Conservation (phyloP, 92 coral and sea anemone species). For the Palythoa heliodiscus region DNA sequence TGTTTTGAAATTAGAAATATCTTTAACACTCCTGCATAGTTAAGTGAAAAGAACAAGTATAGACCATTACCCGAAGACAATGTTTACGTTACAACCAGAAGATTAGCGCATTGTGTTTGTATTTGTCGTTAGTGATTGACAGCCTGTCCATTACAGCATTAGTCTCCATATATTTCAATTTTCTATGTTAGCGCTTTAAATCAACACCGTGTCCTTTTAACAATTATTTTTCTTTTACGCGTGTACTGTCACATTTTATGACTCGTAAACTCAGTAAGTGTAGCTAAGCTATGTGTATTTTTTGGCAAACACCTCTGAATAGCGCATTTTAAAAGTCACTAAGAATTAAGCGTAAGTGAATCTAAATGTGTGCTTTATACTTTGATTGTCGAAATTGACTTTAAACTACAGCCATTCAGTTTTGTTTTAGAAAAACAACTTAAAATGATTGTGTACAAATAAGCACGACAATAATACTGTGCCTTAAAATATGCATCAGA, state of each 20-base stretch:
- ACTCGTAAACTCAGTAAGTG: conserved; percentile 46
- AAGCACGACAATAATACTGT: not conserved
- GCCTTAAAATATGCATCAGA: not conserved
- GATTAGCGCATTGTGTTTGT: conserved; percentile 89
- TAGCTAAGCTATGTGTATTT: conserved; percentile 44
- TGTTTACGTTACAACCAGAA: conserved; percentile 83
- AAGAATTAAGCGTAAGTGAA: conserved; percentile 51
- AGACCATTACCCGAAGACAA: conserved; percentile 71
- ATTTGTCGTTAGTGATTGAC: conserved; percentile 87
- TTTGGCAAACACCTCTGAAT: conserved; percentile 56
- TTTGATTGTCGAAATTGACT: conserved; percentile 22
- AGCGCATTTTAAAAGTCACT: conserved; percentile 51
- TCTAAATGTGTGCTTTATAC: conserved; percentile 26
- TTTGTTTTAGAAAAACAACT: not conserved
- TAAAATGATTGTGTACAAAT: not conserved
- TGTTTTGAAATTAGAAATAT: conserved; percentile 15
- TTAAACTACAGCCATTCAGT: not conserved
- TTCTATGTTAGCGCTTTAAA: conserved; percentile 71
- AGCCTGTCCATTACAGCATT: conserved; percentile 81
- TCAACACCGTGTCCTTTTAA: conserved; percentile 68
- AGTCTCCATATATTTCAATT: conserved; percentile 88
- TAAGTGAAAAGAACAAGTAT: conserved; percentile 38
- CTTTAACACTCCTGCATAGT: conserved; percentile 44
- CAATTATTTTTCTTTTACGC: conserved; percentile 67
- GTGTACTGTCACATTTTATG: conserved; percentile 50